Evolutionary conservation across 2,888 invertebrate genomes (phyloP), one percentile per base, ranked within the genome.

Genomic region (Coenonympha glycerion): DNA sequence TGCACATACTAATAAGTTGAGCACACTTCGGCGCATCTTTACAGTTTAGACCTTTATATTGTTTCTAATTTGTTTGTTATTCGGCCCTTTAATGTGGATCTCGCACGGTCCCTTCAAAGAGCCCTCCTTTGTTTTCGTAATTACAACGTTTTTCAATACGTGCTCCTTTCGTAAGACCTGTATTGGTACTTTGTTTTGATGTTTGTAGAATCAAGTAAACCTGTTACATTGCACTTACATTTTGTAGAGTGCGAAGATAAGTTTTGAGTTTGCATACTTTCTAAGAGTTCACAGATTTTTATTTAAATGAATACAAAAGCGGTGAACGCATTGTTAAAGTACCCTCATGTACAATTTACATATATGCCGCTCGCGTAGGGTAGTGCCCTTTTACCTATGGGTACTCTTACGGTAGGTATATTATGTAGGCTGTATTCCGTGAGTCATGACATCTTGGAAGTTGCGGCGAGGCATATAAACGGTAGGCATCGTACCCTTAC

Each of bases 1-100:
- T 49, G 48, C 44, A 24, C 52, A 45, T 52, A 62, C 74, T 80
- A 81, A 81, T 63, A 69, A 58, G 61, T 69, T 66, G 54, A 56
- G 60, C 68, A 80, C 66, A 81, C 80, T 64, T 69, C 79, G 79
- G 77, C 64, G 61, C 65, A 66, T 73, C 70, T 79, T 63, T 65
- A 56, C 63, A 60, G 64, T 67, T 80, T 79, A 77, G 75, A 74
- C 64, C 72, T 67, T 68, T 68, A 64, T 75, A 80, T 80, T 76
- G 75, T 64, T 64, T 67, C 70, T 80, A 79, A 81, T 80, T 79
- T 79, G 79, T 80, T 79, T 76, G 64, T 58, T 55, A 62, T 52
- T 58, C 78, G 76, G 78, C 76, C 65, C 76, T 80, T 77, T 79
- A 81, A 81, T 80, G 71, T 80, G 69, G 79, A 68, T 69, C 80